Percentiles rank a stretch among this genome's conserved stretches.
phyloP scores from a whole-genome alignment of 1,140 invertebrate species.

The Hestina assimilis region DNA sequence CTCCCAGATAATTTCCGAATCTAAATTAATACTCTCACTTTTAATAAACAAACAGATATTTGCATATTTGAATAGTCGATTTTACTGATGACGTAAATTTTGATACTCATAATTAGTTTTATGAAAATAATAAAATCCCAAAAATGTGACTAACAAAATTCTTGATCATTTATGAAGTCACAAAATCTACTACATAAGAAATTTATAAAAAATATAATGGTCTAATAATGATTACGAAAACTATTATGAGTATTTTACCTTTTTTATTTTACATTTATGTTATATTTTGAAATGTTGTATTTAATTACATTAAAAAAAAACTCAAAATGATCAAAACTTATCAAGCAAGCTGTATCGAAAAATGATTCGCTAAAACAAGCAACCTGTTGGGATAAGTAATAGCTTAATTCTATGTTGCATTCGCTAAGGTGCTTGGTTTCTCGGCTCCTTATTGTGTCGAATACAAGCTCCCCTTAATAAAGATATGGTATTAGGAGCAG shows the following conservation, averaged over 20 bases:
- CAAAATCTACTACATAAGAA: too few species aligned
- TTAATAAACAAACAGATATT: conserved; percentile 74
- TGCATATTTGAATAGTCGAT: conserved; percentile 62
- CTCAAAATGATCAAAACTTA: conserved; percentile 24
- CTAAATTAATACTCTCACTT: conserved; percentile 66
- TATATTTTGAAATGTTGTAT: neutral
- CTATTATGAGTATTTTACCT: too few species aligned
- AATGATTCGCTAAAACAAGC: conserved; percentile 46
- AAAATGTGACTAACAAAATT: too few species aligned
- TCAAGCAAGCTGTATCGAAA: conserved; percentile 10
- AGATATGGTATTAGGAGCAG: conserved; percentile 64
- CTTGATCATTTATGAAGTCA: too few species aligned
- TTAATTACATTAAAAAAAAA: neutral
- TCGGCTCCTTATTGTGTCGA: conserved; percentile 41
- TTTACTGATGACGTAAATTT: conserved; percentile 32
- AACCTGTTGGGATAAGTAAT: conserved; percentile 69
- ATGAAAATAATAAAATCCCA: neutral
- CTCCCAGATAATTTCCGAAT: conserved; percentile 53
- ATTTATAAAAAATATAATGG: neutral
- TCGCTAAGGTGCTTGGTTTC: conserved; percentile 61
- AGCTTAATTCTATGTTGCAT: conserved; percentile 71
- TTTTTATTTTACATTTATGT: neutral
- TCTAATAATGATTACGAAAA: neutral
- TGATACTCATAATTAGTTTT: too few species aligned
- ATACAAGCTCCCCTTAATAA: conserved; percentile 44